Evolutionary conservation across 2,888 invertebrate genomes (phyloP), one percentile per base, ranked within the genome.

Genomic region (Lasiommata megera): DNA sequence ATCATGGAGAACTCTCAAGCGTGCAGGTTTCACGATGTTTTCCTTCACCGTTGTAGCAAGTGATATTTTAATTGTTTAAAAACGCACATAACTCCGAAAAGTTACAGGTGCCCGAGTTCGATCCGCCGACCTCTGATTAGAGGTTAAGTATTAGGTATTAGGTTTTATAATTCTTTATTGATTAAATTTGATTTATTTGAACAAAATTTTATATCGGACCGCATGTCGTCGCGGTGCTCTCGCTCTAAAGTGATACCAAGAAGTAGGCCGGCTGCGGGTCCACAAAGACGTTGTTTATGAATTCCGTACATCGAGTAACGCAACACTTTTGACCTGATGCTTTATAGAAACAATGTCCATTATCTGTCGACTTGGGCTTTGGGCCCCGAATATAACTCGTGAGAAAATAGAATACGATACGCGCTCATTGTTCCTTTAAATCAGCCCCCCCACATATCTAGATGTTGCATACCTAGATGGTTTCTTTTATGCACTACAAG

Each of bases 361-460:
- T 87, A 84, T 87, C 81, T 76, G 76, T 64, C 76, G 82, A 86
- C 46, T 46, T 16, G 16, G 29, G 28, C 31, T 29, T 28, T 8
- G 41, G 23, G 85, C 80, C 79, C 76, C 69, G 80, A 82, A 87
- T 82, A 88, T 86, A 82, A 77, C 79, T 76, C 82, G 85, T 87
- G 88, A 73, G 86, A 88, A 80, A 81, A 84, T 76, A 80, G 18
- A 56, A 60, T 53, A 61, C 23, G 57, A 60, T 48, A 54, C 52
- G 23, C 18, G 14, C 23, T 31, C 31, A 31, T 46, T 44, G 34
- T 17, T 31, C 23, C 5, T 5, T 3, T 23, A 23, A 23, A 23
- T 23, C 23, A 23, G 5, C 5, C n/a, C n/a, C n/a, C n/a, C n/a
- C n/a, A n/a, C n/a, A n/a, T n/a, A n/a, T n/a, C n/a, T n/a, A n/a